Base-by-base conservation (phyloP, 1,140 invertebrate species). In the Chlorops oryzae region DNA sequence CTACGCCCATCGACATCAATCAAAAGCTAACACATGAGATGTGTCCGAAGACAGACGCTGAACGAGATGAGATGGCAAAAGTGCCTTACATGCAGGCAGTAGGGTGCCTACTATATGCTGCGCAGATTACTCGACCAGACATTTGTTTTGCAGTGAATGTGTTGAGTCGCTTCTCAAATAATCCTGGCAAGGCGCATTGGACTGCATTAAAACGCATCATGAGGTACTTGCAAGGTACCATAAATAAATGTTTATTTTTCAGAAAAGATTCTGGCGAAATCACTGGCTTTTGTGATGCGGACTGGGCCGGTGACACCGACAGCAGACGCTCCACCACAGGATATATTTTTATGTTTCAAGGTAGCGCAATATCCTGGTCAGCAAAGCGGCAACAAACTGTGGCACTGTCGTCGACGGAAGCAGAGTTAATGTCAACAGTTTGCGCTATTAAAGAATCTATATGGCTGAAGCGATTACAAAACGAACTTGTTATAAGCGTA, bases 71-170 rank as follows among this genome's bases (percentile, higher is more conserved):
- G 37, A 40, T 28, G 25, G 15, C n/a, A 22, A 28, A 51, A 57
- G 56, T 52, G 52, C 52, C 53, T 13, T 66, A 20, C 24, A 40
- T 15, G 37, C 46, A 54, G 34, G 41, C 47, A 3, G 56, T 74
- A 5, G 67, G 73, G 12, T 24, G 58, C 2, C 48, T 75, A 3
- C 54, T 74, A 37, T 75, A 70, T 42, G 5, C 68, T 2, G 32
- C 65, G 0, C 20, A 55, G 4, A 58, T 39, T 24, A 73, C 73
- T 6, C 53, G 73, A 51, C 72, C 73, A 25, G 70, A 76, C 52
- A 22, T 47, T 7, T 17, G 27, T n/a, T 48, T 15, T 39, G 57
- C 64, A 3, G 65, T 66, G n/a, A 59, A 57, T 38, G 32, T 24
- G 2, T 41, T 51, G 13, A 59, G 56, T 52, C 35, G 51, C 43